Evolutionary conservation across 2,888 invertebrate genomes (phyloP).

Genomic region (Apeira syringaria): DNA sequence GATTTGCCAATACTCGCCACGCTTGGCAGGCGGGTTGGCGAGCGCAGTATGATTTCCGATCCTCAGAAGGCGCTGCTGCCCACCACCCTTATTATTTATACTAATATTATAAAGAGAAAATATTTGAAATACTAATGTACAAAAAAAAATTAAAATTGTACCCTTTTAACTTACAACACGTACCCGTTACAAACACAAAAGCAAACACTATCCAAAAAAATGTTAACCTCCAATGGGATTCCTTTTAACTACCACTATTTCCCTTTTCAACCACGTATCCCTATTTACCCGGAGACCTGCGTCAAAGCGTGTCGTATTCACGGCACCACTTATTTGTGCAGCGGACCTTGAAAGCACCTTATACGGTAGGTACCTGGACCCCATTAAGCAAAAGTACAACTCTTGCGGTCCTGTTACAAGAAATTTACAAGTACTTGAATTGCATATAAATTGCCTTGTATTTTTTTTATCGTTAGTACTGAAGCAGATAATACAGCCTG

Average conservation of each 20-base stretch:
- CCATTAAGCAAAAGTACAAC: not conserved
- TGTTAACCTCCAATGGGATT: not conserved
- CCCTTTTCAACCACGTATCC: not conserved
- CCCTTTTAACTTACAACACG: no score
- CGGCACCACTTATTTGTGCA: conserved; percentile 9
- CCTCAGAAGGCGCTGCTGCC: no score
- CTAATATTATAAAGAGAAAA: no score
- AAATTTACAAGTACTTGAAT: not conserved
- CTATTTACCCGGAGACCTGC: conserved; percentile 1
- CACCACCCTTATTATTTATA: no score
- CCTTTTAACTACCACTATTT: not conserved
- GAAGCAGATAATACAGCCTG: no score
- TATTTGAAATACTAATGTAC: no score
- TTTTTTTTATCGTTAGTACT: no score
- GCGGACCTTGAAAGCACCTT: conserved; percentile 10
- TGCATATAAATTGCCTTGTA: no score
- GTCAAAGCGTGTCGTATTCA: conserved; percentile 7
- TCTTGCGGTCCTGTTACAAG: not conserved
- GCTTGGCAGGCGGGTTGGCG: no score
- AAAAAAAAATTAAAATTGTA: no score
- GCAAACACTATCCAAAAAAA: not conserved
- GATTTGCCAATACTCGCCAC: no score
- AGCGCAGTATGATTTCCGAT: no score
- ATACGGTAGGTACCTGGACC: not conserved
- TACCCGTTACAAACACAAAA: not conserved